Evolutionary conservation across 2,797 vertebrate genomes (phyloP).

Genomic region (Xiphorhynchus erythropygius): DNA sequence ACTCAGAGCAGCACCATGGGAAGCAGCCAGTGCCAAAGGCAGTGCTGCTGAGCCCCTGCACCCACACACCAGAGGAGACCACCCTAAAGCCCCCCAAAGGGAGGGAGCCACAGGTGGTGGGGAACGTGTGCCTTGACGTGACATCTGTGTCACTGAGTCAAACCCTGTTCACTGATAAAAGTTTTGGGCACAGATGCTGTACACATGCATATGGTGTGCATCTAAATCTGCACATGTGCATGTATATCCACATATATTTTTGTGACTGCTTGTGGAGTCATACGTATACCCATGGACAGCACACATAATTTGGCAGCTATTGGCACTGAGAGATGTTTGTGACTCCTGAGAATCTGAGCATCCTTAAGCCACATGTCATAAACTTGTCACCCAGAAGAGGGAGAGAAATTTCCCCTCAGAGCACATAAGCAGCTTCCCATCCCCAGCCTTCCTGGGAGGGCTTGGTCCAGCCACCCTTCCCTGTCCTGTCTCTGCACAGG

Average conservation of each 20-base stretch:
- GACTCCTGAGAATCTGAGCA: background rate
- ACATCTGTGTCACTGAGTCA: background rate
- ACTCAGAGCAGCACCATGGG: constrained; percentile 27
- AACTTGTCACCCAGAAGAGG: background rate
- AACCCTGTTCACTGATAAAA: accelerated
- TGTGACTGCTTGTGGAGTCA: background rate
- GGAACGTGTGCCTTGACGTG: accelerated
- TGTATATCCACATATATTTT: accelerated
- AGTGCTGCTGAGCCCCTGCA: background rate
- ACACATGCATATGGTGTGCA: accelerated
- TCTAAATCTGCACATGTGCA: too few species aligned
- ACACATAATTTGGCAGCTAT: accelerated
- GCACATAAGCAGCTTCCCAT: background rate
- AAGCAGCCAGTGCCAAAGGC: background rate
- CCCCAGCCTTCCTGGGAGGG: background rate
- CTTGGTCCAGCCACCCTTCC: background rate
- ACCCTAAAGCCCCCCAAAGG: background rate
- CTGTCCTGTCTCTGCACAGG: accelerated
- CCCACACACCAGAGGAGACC: accelerated
- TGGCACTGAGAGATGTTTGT: background rate
- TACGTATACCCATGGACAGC: accelerated
- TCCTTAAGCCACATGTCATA: background rate
- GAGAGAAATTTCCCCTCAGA: background rate
- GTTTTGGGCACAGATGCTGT: background rate
- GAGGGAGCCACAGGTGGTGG: background rate